Percentiles rank a stretch among this genome's conserved stretches.
Conservation (phyloP, 64 coral and sea anemone genomes). For the Montipora capricornis region DNA sequence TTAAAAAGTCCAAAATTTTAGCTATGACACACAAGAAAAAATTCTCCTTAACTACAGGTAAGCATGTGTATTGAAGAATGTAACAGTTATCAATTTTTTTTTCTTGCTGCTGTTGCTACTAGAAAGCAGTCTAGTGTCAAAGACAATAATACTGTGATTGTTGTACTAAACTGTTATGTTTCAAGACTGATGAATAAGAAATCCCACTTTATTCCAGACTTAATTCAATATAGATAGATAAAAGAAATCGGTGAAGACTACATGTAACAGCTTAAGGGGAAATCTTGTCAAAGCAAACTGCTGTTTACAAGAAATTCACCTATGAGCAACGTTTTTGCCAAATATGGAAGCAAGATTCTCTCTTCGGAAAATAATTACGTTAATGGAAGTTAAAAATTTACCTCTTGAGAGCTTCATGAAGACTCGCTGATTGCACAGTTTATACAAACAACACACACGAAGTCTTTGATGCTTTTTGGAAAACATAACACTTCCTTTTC, state of each 20-base stretch:
- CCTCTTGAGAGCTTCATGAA: neutral
- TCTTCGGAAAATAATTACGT: slow-evolving; percentile 27
- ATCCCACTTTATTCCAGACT: neutral
- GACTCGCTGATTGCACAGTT: neutral
- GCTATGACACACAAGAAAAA: no score
- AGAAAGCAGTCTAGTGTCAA: no score
- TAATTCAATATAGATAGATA: neutral
- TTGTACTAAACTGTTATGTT: no score
- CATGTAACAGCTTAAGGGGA: neutral
- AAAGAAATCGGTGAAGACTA: neutral
- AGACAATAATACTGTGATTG: no score
- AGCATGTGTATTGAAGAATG: no score
- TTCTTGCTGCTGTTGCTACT: no score
- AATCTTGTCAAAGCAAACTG: slow-evolving; percentile 1
- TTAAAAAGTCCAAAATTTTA: neutral
- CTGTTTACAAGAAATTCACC: slow-evolving; percentile 26
- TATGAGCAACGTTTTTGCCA: slow-evolving; percentile 9
- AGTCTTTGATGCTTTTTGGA: neutral
- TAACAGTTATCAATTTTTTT: no score
- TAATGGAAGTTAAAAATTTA: slow-evolving; percentile 25
- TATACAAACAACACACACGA: slow-evolving; percentile 2
- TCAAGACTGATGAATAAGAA: neutral
- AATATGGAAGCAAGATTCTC: slow-evolving; percentile 45
- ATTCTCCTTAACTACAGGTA: no score
- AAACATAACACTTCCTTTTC: slow-evolving; percentile 28